A percentile compares a stretch with the other conserved stretches of the same genome.
Conservation (phyloP, 2,797 vertebrate species). For the Pipistrellus nathusii region DNA sequence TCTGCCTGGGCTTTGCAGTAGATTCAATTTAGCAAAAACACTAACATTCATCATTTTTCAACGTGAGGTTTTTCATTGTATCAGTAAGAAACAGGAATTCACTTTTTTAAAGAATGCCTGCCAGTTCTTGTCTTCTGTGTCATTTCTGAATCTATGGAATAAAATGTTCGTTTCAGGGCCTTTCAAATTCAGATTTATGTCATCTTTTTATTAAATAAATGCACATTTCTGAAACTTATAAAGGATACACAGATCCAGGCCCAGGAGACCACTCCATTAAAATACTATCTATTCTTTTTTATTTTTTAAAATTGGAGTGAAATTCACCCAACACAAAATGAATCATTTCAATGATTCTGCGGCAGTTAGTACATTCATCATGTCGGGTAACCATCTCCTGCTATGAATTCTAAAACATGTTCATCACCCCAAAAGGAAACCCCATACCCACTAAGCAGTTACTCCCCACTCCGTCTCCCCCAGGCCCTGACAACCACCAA, state of each 20-base stretch:
- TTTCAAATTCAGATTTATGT: conserved; percentile 46
- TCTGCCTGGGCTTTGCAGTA: conserved; percentile 13
- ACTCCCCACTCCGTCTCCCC: background rate
- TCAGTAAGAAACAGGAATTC: conserved; percentile 24
- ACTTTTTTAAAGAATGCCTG: conserved; percentile 3
- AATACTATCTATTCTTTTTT: background rate
- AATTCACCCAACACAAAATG: background rate
- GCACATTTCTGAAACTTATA: conserved; percentile 44
- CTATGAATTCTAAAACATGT: background rate
- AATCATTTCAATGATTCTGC: background rate
- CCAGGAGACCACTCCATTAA: background rate
- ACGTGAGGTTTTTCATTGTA: background rate
- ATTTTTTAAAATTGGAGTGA: background rate
- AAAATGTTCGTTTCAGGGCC: conserved; percentile 8
- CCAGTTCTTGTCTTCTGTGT: background rate
- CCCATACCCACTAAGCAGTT: background rate
- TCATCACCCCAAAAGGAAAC: background rate
- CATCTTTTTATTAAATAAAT: conserved; percentile 26
- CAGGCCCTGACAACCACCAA: background rate
- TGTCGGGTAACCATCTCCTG: background rate
- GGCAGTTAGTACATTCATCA: background rate
- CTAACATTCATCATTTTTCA: conserved; percentile 48
- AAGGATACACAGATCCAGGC: background rate
- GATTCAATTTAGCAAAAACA: conserved; percentile 51
- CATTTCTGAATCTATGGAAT: conserved; percentile 13